Percentiles rank a stretch among this genome's conserved stretches.
phyloP scores from a whole-genome alignment of 2,113 vertebrate species.

The Tinamus guttatus region DNA sequence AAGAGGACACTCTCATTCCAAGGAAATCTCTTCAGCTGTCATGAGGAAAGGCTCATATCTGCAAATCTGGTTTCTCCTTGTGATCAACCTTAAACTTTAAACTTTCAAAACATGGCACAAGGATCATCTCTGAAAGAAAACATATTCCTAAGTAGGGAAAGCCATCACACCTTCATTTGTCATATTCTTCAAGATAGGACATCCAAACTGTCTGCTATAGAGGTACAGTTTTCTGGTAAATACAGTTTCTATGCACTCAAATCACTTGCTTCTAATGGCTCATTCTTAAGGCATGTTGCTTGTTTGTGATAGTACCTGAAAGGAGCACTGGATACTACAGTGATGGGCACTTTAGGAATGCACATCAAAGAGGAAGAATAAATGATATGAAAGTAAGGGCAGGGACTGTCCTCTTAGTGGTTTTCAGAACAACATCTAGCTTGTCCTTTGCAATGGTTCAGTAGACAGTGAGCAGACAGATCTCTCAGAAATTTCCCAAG shows the following conservation, averaged over 20 bases:
- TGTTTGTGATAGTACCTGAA: neutral
- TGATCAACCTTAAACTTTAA: neutral
- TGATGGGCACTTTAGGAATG: neutral
- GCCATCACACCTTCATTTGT: neutral
- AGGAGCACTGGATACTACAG: neutral
- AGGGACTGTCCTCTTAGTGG: neutral
- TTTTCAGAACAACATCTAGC: neutral
- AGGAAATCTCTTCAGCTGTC: neutral
- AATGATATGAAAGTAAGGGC: neutral
- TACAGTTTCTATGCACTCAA: neutral
- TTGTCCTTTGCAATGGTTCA: neutral
- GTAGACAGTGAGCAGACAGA: neutral
- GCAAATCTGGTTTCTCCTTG: neutral
- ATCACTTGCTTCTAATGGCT: slow-evolving; percentile 44
- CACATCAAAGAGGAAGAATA: neutral
- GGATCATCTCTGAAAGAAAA: slow-evolving; percentile 9
- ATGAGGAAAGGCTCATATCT: neutral
- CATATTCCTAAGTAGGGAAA: neutral
- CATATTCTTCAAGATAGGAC: slow-evolving; percentile 8
- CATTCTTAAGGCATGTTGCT: neutral
- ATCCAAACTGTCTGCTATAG: neutral
- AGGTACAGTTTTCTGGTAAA: neutral
- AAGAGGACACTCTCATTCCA: neutral
- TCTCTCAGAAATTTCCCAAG: neutral
- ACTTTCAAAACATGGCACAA: neutral